phyloP scores from a whole-genome alignment of 2,888 invertebrate species.

The Spisula solida region DNA sequence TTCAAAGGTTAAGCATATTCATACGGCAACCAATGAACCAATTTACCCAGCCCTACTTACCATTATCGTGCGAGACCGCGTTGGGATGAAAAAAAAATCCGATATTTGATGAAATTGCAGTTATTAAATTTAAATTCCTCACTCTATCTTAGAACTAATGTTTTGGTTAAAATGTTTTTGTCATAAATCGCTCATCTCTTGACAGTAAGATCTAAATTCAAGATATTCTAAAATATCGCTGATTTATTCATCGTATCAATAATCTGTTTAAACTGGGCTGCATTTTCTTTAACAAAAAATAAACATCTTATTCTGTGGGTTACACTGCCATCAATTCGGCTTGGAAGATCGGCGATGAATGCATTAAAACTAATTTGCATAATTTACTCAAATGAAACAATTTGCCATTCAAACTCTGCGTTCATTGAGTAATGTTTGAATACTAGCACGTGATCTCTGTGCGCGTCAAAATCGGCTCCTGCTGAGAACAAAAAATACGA shows the following conservation, averaged over 20 bases:
- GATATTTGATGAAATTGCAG: background rate
- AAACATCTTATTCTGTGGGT: background rate
- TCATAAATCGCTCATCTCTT: background rate
- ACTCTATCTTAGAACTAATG: background rate
- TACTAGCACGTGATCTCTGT: background rate
- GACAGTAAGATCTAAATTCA: background rate
- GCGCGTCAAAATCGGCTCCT: background rate
- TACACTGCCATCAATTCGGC: no score
- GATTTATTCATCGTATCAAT: background rate
- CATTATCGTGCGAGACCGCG: background rate
- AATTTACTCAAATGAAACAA: background rate
- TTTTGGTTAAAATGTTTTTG: background rate
- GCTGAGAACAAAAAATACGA: background rate
- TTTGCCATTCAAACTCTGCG: background rate
- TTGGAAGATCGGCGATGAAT: no score
- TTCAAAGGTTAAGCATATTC: background rate
- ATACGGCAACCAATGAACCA: background rate
- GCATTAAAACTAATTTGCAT: background rate
- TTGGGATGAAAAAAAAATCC: background rate
- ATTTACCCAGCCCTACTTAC: background rate
- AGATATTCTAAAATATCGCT: background rate
- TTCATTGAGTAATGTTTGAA: background rate
- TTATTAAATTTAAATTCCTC: conserved; percentile 11
- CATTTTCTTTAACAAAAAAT: background rate
- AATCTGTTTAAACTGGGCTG: background rate